Conservation (phyloP, 2,797 vertebrate species). For the Rhinogobio ventralis region DNA sequence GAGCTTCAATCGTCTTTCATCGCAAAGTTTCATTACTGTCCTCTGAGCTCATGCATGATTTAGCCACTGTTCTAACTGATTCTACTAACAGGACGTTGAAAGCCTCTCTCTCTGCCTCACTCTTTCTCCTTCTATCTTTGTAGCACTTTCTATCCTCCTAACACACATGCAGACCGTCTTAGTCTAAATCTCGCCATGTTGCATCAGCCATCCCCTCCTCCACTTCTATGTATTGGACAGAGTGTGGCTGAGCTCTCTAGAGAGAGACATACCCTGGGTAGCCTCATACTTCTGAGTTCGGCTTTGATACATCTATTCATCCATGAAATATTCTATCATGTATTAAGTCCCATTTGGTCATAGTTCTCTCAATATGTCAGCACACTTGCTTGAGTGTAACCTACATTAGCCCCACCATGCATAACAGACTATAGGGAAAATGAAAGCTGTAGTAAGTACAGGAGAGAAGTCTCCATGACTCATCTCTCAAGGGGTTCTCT, state of each 20-base stretch:
- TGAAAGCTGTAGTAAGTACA: slow-evolving; percentile 23
- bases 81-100: slow-evolving; percentile 40
- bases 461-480: slow-evolving; percentile 15
- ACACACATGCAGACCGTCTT: background rate
- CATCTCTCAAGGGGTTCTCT: slow-evolving; percentile 23
- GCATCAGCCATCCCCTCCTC: slow-evolving; percentile 31
- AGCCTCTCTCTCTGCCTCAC: slow-evolving; percentile 26
- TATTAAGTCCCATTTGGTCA: slow-evolving; percentile 5
- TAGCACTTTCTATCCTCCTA: background rate
- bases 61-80: slow-evolving; percentile 55
- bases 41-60: slow-evolving; percentile 60
- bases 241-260: slow-evolving; percentile 35
- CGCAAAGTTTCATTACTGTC: slow-evolving; percentile 46
- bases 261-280: slow-evolving; percentile 16
- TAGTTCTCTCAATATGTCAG: slow-evolving; percentile 37
- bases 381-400: slow-evolving; percentile 24
- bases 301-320: background rate
- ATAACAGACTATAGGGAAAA: slow-evolving; percentile 33
- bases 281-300: slow-evolving; percentile 11
- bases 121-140: slow-evolving; percentile 19
- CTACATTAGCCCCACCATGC: slow-evolving; percentile 34
- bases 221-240: slow-evolving; percentile 1
- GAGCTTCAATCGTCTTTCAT: slow-evolving; percentile 41
- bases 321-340: slow-evolving; percentile 28
- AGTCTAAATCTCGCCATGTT: slow-evolving; percentile 6